These are phyloP conservation scores for Siniperca obscura DNA, from an alignment of 2,797 vertebrate species.

Conservation along the genomic window DNA sequence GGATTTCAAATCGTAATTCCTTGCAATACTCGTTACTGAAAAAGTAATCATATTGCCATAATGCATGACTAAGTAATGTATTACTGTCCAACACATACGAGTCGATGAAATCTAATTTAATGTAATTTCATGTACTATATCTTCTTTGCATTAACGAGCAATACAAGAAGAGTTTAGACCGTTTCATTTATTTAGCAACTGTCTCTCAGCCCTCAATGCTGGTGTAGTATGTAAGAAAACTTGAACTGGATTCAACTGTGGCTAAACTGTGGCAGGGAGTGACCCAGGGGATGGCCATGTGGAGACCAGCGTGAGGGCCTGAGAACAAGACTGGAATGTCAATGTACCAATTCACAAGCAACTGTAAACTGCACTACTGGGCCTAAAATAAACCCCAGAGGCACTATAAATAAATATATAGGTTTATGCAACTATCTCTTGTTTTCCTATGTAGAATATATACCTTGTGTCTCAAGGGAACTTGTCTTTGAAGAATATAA, in stretches of 20 bases:
- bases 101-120: not conserved
- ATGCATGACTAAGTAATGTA: not conserved
- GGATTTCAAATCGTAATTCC: no score
- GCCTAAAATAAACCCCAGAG: conserved; percentile 68
- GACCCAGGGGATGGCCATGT: conserved; percentile 57
- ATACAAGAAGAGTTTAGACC: not conserved
- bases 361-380: conserved; percentile 46
- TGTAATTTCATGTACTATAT: not conserved
- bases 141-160: not conserved
- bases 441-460: conserved; percentile 71
- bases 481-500: conserved; percentile 64
- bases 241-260: conserved; percentile 46
- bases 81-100: not conserved
- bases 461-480: conserved; percentile 71
- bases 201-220: not conserved
- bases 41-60: not conserved
- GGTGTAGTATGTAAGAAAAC: conserved; percentile 2
- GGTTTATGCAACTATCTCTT: conserved; percentile 62
- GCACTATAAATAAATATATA: conserved; percentile 75
- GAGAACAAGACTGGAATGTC: conserved; percentile 83
- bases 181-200: conserved; percentile 11
- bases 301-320: conserved; percentile 70
- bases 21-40: not conserved
- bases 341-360: conserved; percentile 57
- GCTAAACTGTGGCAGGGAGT: conserved; percentile 31